Evolutionary conservation across 1,140 invertebrate genomes (phyloP).

Genomic region (Cydia splendana): DNA sequence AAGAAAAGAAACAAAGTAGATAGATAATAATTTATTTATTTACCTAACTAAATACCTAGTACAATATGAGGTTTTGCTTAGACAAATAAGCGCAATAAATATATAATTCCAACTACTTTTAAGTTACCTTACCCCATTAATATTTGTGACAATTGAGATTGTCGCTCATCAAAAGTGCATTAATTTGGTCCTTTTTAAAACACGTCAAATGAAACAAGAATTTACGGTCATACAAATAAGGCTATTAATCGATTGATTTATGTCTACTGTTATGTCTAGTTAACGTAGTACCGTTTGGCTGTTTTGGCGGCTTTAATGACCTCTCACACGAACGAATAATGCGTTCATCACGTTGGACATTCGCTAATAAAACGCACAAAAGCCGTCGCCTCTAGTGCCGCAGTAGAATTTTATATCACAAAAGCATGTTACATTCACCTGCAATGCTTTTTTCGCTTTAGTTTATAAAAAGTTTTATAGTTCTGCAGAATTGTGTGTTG

Average conservation of each 20-base stretch:
- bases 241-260: background rate
- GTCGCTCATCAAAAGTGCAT: background rate
- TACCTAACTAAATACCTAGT: no score
- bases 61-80: no score
- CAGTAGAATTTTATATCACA: background rate
- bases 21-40: background rate
- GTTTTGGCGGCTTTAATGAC: slow-evolving; percentile 28
- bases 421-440: background rate
- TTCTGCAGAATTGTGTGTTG: no score
- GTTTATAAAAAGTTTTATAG: no score
- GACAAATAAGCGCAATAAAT: no score
- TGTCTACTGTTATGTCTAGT: background rate
- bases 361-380: slow-evolving; percentile 47
- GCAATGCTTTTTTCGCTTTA: no score
- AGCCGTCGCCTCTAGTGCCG: slow-evolving; percentile 34
- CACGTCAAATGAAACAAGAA: background rate
- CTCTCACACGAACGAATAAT: slow-evolving; percentile 24
- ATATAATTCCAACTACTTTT: no score
- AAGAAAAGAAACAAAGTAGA: background rate
- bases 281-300: background rate
- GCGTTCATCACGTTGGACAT: slow-evolving; percentile 35
- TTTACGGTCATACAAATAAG: background rate
- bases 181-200: background rate
- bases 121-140: background rate
- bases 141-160: background rate